Base-by-base conservation (phyloP, 2,888 invertebrate genomes). In the Nemotelus nigrinus region DNA sequence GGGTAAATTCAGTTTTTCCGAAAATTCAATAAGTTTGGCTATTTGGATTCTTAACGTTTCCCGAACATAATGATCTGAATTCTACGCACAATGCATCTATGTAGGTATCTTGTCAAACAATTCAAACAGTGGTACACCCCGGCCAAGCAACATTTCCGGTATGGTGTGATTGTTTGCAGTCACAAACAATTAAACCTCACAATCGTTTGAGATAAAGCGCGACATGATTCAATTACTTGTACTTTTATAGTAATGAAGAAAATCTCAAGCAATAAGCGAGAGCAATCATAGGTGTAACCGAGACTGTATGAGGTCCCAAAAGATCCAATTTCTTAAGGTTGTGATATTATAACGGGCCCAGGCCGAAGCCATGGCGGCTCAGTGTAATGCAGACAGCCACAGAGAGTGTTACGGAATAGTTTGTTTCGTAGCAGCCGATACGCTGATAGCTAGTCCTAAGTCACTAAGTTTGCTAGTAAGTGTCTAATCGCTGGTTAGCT, bases 331-430 rank as follows among this genome's bases (percentile, higher is more conserved):
- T 74, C 74, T 74, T 74, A 47, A 74, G 60, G 74, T 74, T 60
- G 74, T 63, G 74, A 74, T 74, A 60, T 74, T 74, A 74, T 74
- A 74, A 74, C 74, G 74, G 74, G 47, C 48, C 60, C 39, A 80
- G 78, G 74, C 77, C 68, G 71, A 71, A 75, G 67, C 77, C 78
- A 68, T 58, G 60, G 72, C 44, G 78, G 60, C 65, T 80, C 80
- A 80, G 80, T 80, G 80, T 79, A 80, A 74, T 74, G 74, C 74
- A 60, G 74, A 63, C 74, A 47, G 74, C 78, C 77, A 76, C 78
- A 78, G 79, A 76, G 79, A 78, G 80, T 79, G 80, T 80, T 80
- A 80, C 79, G 78, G 79, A 80, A 79, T 80, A 80, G 72, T 58
- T 72, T 39, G 60, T 72, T 72, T 74, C 74, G 74, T 74, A 74